These are phyloP conservation scores for Aphis gossypii DNA, from an alignment of 1,140 invertebrate species.

Conservation along the genomic window DNA sequence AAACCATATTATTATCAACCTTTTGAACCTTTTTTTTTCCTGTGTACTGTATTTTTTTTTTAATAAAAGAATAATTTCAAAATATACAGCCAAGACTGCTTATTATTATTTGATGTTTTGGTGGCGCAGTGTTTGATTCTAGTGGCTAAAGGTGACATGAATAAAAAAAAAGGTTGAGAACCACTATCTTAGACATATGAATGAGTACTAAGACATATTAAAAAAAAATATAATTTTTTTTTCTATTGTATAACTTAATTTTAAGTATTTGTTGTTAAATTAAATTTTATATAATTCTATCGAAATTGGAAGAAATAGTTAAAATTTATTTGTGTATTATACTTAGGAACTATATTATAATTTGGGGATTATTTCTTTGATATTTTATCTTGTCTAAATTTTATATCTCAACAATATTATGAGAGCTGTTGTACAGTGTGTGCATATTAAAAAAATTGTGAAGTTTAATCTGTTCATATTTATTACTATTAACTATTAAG, in stretches of 20 bases:
- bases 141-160: too few relatives aligned
- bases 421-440: not conserved
- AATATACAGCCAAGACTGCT: too few relatives aligned
- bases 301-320: not conserved
- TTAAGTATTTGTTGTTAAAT: conserved; percentile 12
- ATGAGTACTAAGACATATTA: not conserved
- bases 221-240: not conserved
- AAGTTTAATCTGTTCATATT: conserved; percentile 14
- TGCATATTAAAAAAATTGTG: conserved; percentile 28
- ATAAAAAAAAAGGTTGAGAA: too few relatives aligned
- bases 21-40: too few relatives aligned
- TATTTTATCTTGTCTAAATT: conserved; percentile 15
- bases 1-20: too few relatives aligned
- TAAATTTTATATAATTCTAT: conserved; percentile 19
- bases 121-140: too few relatives aligned
- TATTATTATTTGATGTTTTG: too few relatives aligned
- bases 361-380: not conserved
- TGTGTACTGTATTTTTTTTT: too few relatives aligned
- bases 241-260: not conserved
- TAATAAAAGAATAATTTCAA: too few relatives aligned
- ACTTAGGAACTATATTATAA: conserved; percentile 15
- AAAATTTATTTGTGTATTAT: not conserved
- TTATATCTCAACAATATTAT: not conserved
- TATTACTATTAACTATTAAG: conserved; percentile 32
- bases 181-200: not conserved